Conservation (phyloP, 2,888 invertebrate genomes). For the Panopea generosa region DNA sequence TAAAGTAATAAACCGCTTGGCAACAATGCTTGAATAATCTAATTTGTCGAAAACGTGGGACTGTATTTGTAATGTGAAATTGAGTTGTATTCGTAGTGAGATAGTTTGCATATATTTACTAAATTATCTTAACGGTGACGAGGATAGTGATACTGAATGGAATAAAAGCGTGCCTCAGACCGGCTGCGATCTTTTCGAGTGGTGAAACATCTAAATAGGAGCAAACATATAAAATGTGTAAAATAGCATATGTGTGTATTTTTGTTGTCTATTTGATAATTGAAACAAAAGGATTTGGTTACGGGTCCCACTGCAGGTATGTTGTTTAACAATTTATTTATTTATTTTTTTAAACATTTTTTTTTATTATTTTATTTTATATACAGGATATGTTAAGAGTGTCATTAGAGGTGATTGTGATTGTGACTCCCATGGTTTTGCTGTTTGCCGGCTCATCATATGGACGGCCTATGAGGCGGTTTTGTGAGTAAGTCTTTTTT, state of each 20-base stretch:
- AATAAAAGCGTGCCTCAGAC: conserved; percentile 8
- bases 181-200: background rate
- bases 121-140: background rate
- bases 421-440: conserved; percentile 44
- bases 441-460: conserved; percentile 33
- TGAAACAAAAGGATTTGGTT: conserved; percentile 42
- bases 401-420: conserved; percentile 36
- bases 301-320: conserved; percentile 49
- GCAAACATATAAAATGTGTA: conserved; percentile 13
- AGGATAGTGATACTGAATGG: background rate
- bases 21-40: conserved; percentile 47
- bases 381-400: conserved; percentile 27
- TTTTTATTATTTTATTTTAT: conserved; percentile 19
- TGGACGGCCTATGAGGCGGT: conserved; percentile 35
- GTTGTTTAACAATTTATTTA: conserved; percentile 5
- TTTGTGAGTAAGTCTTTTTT: conserved; percentile 52
- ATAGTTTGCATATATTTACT: conserved; percentile 45
- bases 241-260: conserved; percentile 13
- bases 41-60: conserved; percentile 42
- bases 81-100: conserved; percentile 39
- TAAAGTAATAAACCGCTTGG: conserved; percentile 38
- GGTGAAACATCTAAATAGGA: background rate
- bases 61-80: conserved; percentile 46
- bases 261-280: conserved; percentile 12
- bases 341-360: conserved; percentile 4